Evolutionary conservation across 2,113 vertebrate genomes (phyloP).

Genomic region (Mormyrus lacerda): DNA sequence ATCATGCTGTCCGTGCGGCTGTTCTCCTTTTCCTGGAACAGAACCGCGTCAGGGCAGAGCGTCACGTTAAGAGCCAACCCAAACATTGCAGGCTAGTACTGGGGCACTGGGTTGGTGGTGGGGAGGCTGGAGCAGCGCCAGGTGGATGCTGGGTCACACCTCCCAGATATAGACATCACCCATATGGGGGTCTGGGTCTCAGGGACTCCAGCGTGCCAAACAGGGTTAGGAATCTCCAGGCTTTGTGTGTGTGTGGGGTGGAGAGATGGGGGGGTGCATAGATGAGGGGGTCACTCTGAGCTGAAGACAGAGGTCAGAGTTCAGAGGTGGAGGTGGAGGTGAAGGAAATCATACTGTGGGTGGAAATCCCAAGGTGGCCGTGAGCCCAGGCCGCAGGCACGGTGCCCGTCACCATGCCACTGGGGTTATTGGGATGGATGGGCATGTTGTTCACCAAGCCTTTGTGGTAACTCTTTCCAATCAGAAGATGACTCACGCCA

Average conservation of each 20-base stretch:
- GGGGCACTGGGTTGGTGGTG: neutral
- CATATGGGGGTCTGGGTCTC: neutral
- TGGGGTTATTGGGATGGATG: neutral
- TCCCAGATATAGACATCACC: neutral
- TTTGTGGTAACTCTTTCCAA: neutral
- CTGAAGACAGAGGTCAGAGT: neutral
- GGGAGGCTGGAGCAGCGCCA: neutral
- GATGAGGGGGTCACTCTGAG: neutral
- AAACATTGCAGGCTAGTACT: neutral
- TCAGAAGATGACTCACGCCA: neutral
- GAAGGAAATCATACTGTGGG: slow-evolving; percentile 37
- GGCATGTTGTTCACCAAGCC: neutral
- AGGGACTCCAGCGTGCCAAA: neutral
- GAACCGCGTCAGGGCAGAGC: neutral
- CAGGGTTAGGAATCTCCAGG: neutral
- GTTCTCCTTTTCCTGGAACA: neutral
- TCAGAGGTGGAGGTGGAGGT: no score
- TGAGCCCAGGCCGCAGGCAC: slow-evolving; percentile 30
- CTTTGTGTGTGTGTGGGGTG: neutral
- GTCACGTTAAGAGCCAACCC: neutral
- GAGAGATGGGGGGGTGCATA: neutral
- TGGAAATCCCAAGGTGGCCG: slow-evolving; percentile 35
- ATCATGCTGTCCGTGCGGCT: neutral
- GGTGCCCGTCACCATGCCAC: neutral
- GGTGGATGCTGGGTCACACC: neutral